Percentiles rank a stretch among this genome's conserved stretches.
phyloP scores from a whole-genome alignment of 2,113 vertebrate genomes.

The Malaclemys terrapin region DNA sequence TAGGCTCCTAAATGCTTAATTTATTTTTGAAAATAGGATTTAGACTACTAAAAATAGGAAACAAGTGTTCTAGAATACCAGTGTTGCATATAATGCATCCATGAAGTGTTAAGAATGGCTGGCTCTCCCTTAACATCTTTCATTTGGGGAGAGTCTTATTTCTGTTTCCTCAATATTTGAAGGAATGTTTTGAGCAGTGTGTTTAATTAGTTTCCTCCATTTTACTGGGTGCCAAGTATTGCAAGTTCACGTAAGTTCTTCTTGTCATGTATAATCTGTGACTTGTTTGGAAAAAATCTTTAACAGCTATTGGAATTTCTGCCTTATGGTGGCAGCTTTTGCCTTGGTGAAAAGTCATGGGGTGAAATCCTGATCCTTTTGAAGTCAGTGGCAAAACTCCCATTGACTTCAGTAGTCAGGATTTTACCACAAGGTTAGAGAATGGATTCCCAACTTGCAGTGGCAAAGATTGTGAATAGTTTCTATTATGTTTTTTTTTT shows the following conservation, averaged over 20 bases:
- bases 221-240: neutral
- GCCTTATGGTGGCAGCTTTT: slow-evolving; percentile 63
- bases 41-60: neutral
- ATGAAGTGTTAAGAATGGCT: neutral
- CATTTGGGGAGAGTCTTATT: neutral
- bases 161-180: neutral
- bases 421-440: neutral
- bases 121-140: neutral
- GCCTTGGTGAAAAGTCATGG: slow-evolving; percentile 57
- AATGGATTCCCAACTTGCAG: slow-evolving; percentile 47
- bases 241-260: neutral
- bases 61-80: neutral
- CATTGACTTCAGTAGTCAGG: slow-evolving; percentile 49
- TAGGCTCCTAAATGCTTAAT: neutral
- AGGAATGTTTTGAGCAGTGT: neutral
- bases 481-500: slow-evolving; percentile 21
- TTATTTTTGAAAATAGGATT: neutral
- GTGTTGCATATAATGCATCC: neutral
- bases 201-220: neutral
- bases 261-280: neutral
- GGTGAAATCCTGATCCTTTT: slow-evolving; percentile 53
- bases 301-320: slow-evolving; percentile 50
- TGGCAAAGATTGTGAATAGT: slow-evolving; percentile 43
- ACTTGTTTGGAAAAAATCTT: slow-evolving; percentile 38
- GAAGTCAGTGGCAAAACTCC: slow-evolving; percentile 37